A percentile compares a stretch with the other conserved stretches of the same genome.
These are phyloP conservation scores for Poecilia gillii DNA, from an alignment of 2,797 vertebrate genomes.

Conservation along the genomic window DNA sequence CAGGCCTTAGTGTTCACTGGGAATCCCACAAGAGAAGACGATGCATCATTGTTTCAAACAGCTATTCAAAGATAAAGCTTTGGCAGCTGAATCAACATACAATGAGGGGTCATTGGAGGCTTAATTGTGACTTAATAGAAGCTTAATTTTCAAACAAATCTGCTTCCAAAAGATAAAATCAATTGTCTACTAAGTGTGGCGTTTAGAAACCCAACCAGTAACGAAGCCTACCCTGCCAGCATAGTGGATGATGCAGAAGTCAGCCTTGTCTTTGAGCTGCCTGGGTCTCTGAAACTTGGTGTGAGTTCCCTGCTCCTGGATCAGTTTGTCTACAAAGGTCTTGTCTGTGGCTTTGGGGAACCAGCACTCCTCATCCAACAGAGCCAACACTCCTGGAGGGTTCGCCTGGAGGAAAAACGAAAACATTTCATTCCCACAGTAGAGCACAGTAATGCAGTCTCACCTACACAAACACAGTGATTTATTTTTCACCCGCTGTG, in stretches of 20 bases:
- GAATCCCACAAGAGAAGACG: not conserved
- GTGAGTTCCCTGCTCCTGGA: constrained; percentile 96
- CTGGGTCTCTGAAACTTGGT: constrained; percentile 97
- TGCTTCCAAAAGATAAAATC: not conserved
- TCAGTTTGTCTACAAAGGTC: constrained; percentile 96
- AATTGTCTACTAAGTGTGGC: not conserved
- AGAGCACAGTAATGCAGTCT: not conserved
- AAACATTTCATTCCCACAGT: not conserved
- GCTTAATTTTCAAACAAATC: not conserved
- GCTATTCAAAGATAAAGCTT: constrained; percentile 1
- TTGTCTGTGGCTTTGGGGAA: constrained; percentile 99
- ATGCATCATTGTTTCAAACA: constrained; percentile 8
- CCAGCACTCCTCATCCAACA: constrained; percentile 98
- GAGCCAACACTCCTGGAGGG: constrained; percentile 93
- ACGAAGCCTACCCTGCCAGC: constrained; percentile 88
- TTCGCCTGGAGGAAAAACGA: constrained; percentile 83
- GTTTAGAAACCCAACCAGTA: constrained; percentile 1
- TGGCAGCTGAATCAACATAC: constrained; percentile 1
- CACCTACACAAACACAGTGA: not conserved
- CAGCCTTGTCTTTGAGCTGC: constrained; percentile 97
- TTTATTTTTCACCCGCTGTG: not conserved
- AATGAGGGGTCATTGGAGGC: not conserved
- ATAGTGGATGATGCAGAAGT: constrained; percentile 98
- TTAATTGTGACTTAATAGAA: not conserved
- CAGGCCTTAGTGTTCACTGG: constrained; percentile 11